A percentile compares a stretch with the other conserved stretches of the same genome.
phyloP scores from a whole-genome alignment of 2,797 vertebrate genomes.

The Sebastes minor region DNA sequence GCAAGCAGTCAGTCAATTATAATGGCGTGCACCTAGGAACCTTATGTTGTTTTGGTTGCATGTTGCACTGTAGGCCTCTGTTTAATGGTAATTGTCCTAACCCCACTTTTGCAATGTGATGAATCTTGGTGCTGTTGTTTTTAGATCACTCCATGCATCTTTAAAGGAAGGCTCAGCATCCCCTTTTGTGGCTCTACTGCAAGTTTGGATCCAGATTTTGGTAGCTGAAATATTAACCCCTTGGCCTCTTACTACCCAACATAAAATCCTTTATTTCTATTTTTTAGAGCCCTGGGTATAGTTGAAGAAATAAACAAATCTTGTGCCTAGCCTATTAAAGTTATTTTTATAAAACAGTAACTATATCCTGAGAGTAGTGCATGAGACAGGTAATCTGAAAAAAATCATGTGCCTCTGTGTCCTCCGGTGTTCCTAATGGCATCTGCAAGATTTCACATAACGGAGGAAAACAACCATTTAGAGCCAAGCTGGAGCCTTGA shows the following conservation, averaged over 20 bases:
- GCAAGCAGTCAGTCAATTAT: constrained; percentile 53
- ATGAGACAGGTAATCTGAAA: too few relatives aligned
- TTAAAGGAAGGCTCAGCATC: neutral
- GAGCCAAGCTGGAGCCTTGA: too few relatives aligned
- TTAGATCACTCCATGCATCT: neutral
- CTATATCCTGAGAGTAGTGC: too few relatives aligned
- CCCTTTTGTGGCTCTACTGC: neutral
- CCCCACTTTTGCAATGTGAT: neutral
- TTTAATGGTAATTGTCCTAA: constrained; percentile 32
- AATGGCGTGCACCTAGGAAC: constrained; percentile 15
- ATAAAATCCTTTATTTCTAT: constrained; percentile 1
- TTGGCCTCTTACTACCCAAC: neutral
- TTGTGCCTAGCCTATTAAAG: neutral
- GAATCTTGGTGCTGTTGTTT: neutral
- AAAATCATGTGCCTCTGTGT: too few relatives aligned
- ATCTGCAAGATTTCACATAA: too few relatives aligned
- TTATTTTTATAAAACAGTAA: too few relatives aligned
- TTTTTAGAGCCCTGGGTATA: neutral
- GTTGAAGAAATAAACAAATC: neutral
- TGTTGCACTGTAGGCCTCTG: neutral
- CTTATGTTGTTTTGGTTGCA: constrained; percentile 11
- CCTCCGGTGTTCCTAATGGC: too few relatives aligned
- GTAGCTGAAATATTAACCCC: neutral
- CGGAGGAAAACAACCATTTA: too few relatives aligned
- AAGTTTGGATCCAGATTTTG: neutral